Evolutionary conservation across 23 tunicate species (phyloP), one percentile per base, ranked within the genome.

Genomic region (Pegea sp.): DNA sequence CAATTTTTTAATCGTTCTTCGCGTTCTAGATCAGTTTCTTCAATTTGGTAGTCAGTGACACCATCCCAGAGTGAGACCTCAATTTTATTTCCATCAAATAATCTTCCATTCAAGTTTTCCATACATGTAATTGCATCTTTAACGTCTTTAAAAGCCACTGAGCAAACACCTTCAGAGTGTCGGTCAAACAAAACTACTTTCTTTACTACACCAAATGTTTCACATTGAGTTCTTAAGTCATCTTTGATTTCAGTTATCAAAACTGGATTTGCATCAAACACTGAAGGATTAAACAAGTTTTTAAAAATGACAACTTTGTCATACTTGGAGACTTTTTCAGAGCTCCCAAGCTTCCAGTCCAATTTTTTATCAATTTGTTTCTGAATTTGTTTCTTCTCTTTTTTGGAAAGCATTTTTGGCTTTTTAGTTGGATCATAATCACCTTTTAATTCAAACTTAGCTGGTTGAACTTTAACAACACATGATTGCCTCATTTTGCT

Each of bases 81-180:
- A 13, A 79, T 48, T 11, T 28, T 60, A 29, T 57, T 59, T 13
- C 52, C 30, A 6, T 75, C 75, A 33, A 81, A 81, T 81, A 76
- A 72, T 28, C 93, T 31, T 22, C 75, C 81, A 58, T 81, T 56
- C 62, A 81, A 43, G 1, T 76, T 70, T 55, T 62, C 34, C 56
- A 65, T 57, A 54, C 93, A 81, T 27, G 54, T 49, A 24, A 30
- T 29, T 11, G 81, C 93, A 24, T 33, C 66, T 24, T 81, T 81
- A 23, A 61, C 56, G 18, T 72, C 72, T 54, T 81, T 81, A 34
- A 81, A 81, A 3, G 93, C 80, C 16, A 72, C 93, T 0, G 93
- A 81, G 52, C 93, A 81, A 20, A 81, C 93, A 2, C 93, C 93
- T 24, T 81, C 81, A 8, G 93, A 80, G 42, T 81, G 93, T 32